Evolutionary conservation across 1,140 invertebrate species (phyloP).

Genomic region (Anadara kagoshimensis): DNA sequence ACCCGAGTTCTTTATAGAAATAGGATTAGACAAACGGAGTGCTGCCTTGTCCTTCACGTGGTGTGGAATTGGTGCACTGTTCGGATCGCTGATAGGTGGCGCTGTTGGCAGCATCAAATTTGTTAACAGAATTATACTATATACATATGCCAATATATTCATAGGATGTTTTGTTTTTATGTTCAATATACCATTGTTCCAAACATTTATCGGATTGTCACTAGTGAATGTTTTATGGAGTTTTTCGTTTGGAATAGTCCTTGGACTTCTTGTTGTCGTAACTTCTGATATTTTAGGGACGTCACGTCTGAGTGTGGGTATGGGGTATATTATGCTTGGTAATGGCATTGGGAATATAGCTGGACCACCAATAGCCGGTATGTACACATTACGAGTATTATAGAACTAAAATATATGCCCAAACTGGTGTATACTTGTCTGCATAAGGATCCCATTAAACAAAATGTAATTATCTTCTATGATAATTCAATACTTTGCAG

Average conservation of each 20-base stretch:
- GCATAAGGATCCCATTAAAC: no score
- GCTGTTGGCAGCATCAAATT: slow-evolving; percentile 53
- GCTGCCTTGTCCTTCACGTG: slow-evolving; percentile 48
- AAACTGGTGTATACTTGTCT: no score
- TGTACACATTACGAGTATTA: not conserved
- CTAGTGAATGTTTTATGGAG: slow-evolving; percentile 45
- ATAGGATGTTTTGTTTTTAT: slow-evolving; percentile 46
- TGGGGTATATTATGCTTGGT: slow-evolving; percentile 65
- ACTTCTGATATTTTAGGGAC: slow-evolving; percentile 60
- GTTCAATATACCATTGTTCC: slow-evolving; percentile 35
- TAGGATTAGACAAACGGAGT: slow-evolving; percentile 45
- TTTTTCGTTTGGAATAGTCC: slow-evolving; percentile 57
- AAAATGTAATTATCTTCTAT: no score
- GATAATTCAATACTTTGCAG: no score
- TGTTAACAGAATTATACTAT: slow-evolving; percentile 50
- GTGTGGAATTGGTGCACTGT: slow-evolving; percentile 51
- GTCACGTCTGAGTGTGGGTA: slow-evolving; percentile 52
- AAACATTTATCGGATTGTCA: slow-evolving; percentile 31
- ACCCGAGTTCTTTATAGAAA: slow-evolving; percentile 52
- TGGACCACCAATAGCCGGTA: slow-evolving; percentile 66
- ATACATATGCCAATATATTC: slow-evolving; percentile 50
- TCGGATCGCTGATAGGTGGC: slow-evolving; percentile 59
- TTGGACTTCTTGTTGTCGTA: slow-evolving; percentile 61
- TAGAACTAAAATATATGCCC: no score
- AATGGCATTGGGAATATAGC: slow-evolving; percentile 64